phyloP scores from a whole-genome alignment of 2,888 invertebrate species.

The Eudasyphora cyanicolor region DNA sequence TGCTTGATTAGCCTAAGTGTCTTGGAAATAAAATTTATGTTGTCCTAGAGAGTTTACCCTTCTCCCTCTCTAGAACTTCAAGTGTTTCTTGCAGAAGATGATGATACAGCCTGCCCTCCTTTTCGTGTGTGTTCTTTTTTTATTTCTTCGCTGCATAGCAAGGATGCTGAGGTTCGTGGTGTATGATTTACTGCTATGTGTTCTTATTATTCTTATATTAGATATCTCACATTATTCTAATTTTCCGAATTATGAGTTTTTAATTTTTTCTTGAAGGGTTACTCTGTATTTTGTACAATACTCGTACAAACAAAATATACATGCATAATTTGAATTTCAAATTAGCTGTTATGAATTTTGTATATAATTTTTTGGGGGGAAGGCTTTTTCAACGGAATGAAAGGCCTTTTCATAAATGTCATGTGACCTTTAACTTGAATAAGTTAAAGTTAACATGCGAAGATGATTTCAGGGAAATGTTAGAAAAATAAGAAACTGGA shows the following conservation, averaged over 20 bases:
- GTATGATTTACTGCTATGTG: conserved; percentile 22
- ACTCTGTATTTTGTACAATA: not conserved
- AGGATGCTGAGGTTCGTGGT: not conserved
- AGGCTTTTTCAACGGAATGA: not conserved
- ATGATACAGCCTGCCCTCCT: not conserved
- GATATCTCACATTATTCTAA: conserved; percentile 26
- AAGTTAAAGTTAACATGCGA: not conserved
- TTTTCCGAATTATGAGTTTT: conserved; percentile 32
- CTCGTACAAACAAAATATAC: not conserved
- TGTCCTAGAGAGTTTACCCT: not conserved
- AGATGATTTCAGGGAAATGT: not conserved
- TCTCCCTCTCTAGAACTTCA: not conserved
- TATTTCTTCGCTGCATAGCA: too few species aligned
- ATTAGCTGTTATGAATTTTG: conserved; percentile 44
- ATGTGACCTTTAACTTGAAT: conserved; percentile 13
- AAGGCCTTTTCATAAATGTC: not conserved
- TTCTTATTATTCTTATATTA: conserved; percentile 2
- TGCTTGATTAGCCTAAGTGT: conserved; percentile 54
- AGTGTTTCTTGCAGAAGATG: conserved; percentile 21
- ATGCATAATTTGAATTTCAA: conserved; percentile 52
- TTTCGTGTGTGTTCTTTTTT: not conserved
- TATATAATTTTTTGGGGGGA: not conserved
- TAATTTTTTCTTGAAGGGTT: conserved; percentile 21
- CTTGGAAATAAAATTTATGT: conserved; percentile 38
- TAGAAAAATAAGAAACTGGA: not conserved